Percentiles rank a stretch among this genome's conserved stretches.
These are phyloP conservation scores for Larimichthys polyactis DNA, from an alignment of 2,113 vertebrate species.

Conservation along the genomic window DNA sequence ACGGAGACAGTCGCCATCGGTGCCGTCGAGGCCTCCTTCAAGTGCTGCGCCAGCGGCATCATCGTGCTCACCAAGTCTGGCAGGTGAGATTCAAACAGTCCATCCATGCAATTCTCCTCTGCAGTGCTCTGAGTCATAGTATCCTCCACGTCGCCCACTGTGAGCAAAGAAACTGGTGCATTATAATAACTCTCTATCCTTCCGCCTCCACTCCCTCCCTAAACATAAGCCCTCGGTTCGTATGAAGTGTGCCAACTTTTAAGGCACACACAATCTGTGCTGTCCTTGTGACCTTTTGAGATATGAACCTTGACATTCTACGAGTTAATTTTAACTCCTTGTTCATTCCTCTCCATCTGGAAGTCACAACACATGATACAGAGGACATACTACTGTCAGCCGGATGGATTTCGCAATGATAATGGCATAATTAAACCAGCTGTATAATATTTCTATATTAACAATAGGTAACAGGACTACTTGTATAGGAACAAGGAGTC, in stretches of 20 bases:
- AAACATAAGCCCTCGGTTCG: constrained; percentile 27
- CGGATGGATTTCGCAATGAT: constrained; percentile 32
- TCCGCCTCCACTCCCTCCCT: constrained; percentile 20
- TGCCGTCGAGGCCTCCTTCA: constrained; percentile 97
- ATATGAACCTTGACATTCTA: constrained; percentile 85
- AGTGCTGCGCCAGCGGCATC: constrained; percentile 97
- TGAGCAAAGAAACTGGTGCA: constrained; percentile 37
- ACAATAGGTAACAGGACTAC: not conserved
- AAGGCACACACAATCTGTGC: constrained; percentile 51
- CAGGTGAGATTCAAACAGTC: constrained; percentile 86
- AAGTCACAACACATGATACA: constrained; percentile 55
- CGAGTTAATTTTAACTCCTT: constrained; percentile 84
- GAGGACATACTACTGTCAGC: constrained; percentile 35
- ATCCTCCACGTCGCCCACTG: constrained; percentile 3
- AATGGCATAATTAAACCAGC: not conserved
- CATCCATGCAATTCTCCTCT: constrained; percentile 2
- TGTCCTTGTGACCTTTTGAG: constrained; percentile 79
- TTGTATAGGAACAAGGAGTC: not conserved
- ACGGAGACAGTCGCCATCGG: constrained; percentile 95
- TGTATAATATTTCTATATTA: constrained; percentile 10
- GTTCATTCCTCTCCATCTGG: constrained; percentile 54
- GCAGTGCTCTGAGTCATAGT: constrained; percentile 39
- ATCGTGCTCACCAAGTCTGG: constrained; percentile 97
- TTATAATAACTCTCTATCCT: constrained; percentile 23
- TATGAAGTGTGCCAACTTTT: constrained; percentile 56